Evolutionary conservation across 2,888 invertebrate species (phyloP).

Genomic region (Lithodes maja): DNA sequence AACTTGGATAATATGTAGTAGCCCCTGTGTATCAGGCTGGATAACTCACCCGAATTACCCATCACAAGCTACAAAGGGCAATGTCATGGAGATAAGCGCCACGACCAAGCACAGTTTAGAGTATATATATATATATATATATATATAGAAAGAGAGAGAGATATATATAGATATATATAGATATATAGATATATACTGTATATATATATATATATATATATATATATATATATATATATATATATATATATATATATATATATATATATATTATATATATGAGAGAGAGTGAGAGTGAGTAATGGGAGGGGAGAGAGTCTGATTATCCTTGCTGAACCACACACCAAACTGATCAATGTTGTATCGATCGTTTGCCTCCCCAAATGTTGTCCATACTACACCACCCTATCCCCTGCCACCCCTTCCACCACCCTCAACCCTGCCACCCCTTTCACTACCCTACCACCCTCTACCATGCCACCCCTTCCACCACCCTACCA

Average conservation of each 20-base stretch:
- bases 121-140: too few relatives aligned
- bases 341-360: background rate
- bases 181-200: too few relatives aligned
- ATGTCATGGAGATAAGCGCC: too few relatives aligned
- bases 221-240: slow-evolving; percentile 1
- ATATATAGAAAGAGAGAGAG: too few relatives aligned
- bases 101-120: too few relatives aligned
- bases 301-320: background rate
- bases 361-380: background rate
- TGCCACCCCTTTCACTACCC: background rate
- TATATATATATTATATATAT: slow-evolving; percentile 9
- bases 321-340: background rate
- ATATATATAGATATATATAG: too few relatives aligned
- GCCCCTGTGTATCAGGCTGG: too few relatives aligned
- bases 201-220: background rate
- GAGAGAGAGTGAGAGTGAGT: background rate
- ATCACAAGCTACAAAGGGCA: too few relatives aligned
- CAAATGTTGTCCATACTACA: background rate
- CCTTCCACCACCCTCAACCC: background rate
- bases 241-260: background rate
- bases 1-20: too few relatives aligned
- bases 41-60: too few relatives aligned
- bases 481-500: background rate
- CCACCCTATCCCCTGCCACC: background rate
- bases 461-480: background rate